Evolutionary conservation across 2,888 invertebrate genomes (phyloP), one percentile per base, ranked within the genome.

Genomic region (Mycalesis mineus): DNA sequence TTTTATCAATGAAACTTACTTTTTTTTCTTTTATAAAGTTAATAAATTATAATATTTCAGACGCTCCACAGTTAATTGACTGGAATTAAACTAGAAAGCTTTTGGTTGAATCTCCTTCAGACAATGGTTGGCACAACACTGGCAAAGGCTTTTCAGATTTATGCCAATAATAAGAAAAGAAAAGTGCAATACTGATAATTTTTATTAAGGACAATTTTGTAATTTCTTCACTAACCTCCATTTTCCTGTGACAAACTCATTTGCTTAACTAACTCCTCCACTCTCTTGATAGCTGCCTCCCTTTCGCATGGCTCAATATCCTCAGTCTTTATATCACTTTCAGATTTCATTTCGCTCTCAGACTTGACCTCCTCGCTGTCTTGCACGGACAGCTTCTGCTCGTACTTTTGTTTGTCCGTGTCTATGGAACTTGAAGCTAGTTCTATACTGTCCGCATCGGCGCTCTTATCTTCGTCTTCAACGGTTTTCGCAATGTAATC

Each of bases 161-260:
- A n/a, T n/a, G n/a, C n/a, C n/a, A n/a, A n/a, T n/a, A n/a, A n/a
- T n/a, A n/a, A n/a, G n/a, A n/a, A n/a, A n/a, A n/a, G n/a, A n/a
- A n/a, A n/a, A n/a, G n/a, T n/a, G n/a, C n/a, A n/a, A n/a, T n/a
- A n/a, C n/a, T n/a, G n/a, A n/a, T n/a, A 22, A 22, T 4, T 22
- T 4, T 2, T 22, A 2, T 22, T 22, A 22, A 22, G 5, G 22
- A n/a, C 22, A 33, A 33, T 33, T 6, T 9, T 7, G 2, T 33
- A 33, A 9, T 33, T 4, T 9, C 2, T 3, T 28, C 22, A 37
- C 63, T 55, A 72, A 92, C 93, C 92, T 75, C 91, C 90, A 69
- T 88, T 91, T 64, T 93, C 92, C 9, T 92, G 91, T 11, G 95
- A 94, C 62, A 95, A 87, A 70, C 95, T 95, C 90, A 96, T 95